Conservation (phyloP, 2,113 vertebrate genomes). For the Heteronetta atricapilla region DNA sequence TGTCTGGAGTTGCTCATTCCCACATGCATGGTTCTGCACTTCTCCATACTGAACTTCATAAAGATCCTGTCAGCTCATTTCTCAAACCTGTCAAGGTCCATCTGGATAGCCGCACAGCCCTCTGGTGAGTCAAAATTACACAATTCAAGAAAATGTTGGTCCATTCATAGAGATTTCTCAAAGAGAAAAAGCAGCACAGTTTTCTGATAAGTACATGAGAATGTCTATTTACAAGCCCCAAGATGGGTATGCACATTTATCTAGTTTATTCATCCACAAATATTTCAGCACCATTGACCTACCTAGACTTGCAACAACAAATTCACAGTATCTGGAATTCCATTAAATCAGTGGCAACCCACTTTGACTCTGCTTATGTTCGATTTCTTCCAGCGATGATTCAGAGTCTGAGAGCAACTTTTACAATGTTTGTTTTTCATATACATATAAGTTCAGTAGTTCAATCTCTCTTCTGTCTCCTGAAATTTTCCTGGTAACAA, state of each 20-base stretch:
- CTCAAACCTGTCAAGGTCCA: neutral
- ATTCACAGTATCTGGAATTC: neutral
- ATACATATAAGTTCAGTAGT: neutral
- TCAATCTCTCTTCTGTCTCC: neutral
- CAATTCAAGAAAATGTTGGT: neutral
- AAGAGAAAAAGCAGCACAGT: neutral
- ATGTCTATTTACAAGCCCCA: neutral
- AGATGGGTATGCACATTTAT: neutral
- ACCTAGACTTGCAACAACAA: conserved; percentile 2
- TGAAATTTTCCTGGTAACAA: conserved; percentile 27
- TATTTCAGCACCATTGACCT: neutral
- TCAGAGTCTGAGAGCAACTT: neutral
- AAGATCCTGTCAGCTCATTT: neutral
- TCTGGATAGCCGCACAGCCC: neutral
- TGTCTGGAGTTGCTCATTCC: neutral
- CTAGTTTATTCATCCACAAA: neutral
- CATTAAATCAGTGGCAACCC: neutral
- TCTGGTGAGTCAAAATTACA: neutral
- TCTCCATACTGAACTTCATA: neutral
- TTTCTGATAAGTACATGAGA: neutral
- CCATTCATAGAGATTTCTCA: neutral
- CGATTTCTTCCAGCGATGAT: neutral
- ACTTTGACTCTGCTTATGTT: conserved; percentile 1
- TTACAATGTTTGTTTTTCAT: neutral
- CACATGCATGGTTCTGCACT: neutral